Percentiles rank a stretch among this genome's conserved stretches.
Evolutionary conservation across 2,888 invertebrate species (phyloP).

Genomic region (Trichogramma dendrolimi): DNA sequence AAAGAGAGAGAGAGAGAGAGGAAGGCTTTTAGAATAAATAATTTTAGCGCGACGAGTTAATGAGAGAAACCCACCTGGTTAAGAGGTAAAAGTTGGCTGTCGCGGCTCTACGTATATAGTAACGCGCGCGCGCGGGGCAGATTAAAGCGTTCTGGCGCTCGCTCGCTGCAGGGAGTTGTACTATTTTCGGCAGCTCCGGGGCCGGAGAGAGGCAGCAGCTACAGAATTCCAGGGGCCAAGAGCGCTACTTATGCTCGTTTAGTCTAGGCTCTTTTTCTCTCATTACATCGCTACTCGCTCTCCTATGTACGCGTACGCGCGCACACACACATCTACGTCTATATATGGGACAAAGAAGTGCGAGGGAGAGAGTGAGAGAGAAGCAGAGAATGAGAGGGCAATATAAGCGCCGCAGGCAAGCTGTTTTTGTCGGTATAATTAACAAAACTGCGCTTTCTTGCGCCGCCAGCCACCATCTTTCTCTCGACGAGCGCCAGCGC

Average conservation of each 20-base stretch:
- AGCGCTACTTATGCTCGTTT: too few species aligned
- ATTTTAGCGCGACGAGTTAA: slow-evolving; percentile 7
- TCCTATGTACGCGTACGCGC: too few species aligned
- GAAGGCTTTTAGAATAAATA: background rate
- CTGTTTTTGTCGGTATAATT: slow-evolving; percentile 47
- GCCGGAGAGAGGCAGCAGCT: background rate
- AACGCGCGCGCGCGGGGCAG: background rate
- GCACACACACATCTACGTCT: too few species aligned
- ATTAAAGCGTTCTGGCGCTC: too few species aligned
- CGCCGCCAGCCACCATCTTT: slow-evolving; percentile 15
- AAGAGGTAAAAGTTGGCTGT: background rate
- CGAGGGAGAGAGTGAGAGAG: too few species aligned
- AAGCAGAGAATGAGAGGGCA: background rate
- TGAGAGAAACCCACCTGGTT: background rate
- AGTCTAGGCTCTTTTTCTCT: background rate
- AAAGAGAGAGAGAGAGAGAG: too few species aligned
- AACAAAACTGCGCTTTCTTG: slow-evolving; percentile 43
- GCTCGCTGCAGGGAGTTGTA: too few species aligned
- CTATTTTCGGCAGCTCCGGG: slow-evolving; percentile 3
- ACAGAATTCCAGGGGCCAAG: too few species aligned
- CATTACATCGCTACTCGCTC: background rate
- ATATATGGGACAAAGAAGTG: too few species aligned
- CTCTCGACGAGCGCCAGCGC: background rate
- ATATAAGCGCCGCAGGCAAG: slow-evolving; percentile 27
- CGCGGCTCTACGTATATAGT: slow-evolving; percentile 1